Evolutionary conservation across 2,888 invertebrate genomes (phyloP), one percentile per base, ranked within the genome.

Genomic region (Vesta saturnalis): DNA sequence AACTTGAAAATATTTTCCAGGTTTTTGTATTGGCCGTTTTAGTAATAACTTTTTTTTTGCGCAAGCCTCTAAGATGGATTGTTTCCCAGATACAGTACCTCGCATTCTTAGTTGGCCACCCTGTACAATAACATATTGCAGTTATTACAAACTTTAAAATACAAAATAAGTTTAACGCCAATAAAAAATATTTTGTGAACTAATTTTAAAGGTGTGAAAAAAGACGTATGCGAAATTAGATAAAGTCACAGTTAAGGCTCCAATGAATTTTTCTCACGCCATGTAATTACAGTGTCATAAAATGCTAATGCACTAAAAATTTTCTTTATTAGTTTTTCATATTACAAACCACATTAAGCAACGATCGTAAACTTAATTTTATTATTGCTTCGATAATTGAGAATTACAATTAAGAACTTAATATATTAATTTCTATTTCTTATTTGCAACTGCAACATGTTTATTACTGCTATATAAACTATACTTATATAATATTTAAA

Each of bases 251-350:
- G 49, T 15, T 15, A 18, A 21, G 16, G 16, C n/a, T 15, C 10
- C 19, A 22, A n/a, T 12, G 1, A 19, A 12, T 14, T 14, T 2
- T 55, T 55, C 55, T 55, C 55, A 55, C 55, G 55, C 5, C 55
- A 23, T 55, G 16, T 55, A 55, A 55, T 55, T 55, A 21, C 16
- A 55, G 10, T 21, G 14, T 14, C 21, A 23, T 55, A 21, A 55
- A 55, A 22, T 55, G 14, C 15, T 49, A 49, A 49, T 49, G 16
- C 19, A 18, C 5, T 49, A 23, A 55, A 55, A 23, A 23, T 21
- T 14, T 23, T n/a, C 55, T 55, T 55, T 55, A 55, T 55, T 55
- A 55, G 55, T 55, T 55, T 55, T 21, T 55, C 16, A 55, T 55
- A 55, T 55, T 21, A 23, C 55, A 14, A 55, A 55, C 16, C 55